Evolutionary conservation across 2,888 invertebrate species (phyloP).

Genomic region (Acanthococcus lagerstroemiae): DNA sequence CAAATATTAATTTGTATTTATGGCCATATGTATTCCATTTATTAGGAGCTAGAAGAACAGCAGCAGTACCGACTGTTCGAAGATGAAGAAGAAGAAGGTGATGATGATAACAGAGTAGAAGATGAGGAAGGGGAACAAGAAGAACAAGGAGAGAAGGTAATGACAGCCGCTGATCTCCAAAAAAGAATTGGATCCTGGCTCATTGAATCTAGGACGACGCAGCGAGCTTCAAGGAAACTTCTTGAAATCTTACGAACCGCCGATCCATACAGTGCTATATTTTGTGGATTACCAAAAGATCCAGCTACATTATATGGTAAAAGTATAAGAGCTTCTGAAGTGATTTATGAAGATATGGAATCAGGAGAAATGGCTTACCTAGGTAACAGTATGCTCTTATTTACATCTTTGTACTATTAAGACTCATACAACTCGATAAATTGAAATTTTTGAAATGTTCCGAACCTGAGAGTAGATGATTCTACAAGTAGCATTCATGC

Average conservation of each 20-base stretch:
- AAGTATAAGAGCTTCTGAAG: not conserved
- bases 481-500: too few relatives aligned
- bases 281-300: not conserved
- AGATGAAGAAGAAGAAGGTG: not conserved
- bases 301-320: not conserved
- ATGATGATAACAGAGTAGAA: not conserved
- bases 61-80: not conserved
- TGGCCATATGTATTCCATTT: too few relatives aligned
- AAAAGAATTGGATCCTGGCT: not conserved
- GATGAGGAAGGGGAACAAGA: not conserved
- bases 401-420: too few relatives aligned
- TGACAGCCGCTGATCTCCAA: not conserved
- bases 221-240: not conserved
- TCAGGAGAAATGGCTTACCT: not conserved
- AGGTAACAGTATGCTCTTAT: too few relatives aligned
- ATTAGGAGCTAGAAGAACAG: too few relatives aligned
- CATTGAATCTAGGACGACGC: not conserved
- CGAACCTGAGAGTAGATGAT: too few relatives aligned
- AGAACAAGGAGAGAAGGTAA: not conserved
- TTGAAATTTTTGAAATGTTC: too few relatives aligned
- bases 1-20: too few relatives aligned
- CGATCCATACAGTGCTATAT: not conserved
- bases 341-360: not conserved
- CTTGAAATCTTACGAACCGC: not conserved
- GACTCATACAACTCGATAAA: too few relatives aligned